These are phyloP conservation scores for Xestia xanthographa DNA, from an alignment of 2,888 invertebrate genomes.

Conservation along the genomic window DNA sequence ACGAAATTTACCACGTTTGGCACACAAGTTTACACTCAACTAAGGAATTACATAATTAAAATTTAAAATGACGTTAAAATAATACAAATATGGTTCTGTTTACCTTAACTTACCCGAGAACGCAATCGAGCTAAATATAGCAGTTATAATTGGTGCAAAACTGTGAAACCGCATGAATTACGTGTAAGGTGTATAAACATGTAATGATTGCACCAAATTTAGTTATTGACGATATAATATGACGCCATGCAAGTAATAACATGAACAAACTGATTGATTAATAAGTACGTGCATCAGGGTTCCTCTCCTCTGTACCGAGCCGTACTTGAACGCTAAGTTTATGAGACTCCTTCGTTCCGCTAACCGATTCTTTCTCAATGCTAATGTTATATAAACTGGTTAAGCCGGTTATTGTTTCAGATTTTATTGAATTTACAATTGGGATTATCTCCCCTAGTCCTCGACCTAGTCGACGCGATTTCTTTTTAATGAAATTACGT, in stretches of 20 bases:
- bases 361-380: slow-evolving; percentile 66
- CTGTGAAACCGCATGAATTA: slow-evolving; percentile 19
- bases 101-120: slow-evolving; percentile 7
- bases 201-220: slow-evolving; percentile 11
- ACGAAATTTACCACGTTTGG: not conserved
- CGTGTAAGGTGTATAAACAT: slow-evolving; percentile 7
- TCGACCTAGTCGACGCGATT: slow-evolving; percentile 61
- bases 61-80: not conserved
- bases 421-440: slow-evolving; percentile 82
- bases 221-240: not conserved
- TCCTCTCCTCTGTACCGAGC: not conserved
- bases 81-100: not conserved
- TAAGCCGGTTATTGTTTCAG: slow-evolving; percentile 81
- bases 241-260: not conserved
- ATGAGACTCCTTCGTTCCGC: not conserved
- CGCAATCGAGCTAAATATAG: not conserved
- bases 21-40: not conserved
- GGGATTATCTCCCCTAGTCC: slow-evolving; percentile 74
- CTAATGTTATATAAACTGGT: slow-evolving; percentile 76
- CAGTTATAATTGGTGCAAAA: slow-evolving; percentile 20
- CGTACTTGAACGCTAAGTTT: not conserved
- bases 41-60: not conserved
- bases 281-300: not conserved
- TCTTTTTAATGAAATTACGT: slow-evolving; percentile 76
- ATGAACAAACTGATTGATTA: not conserved